Base-by-base conservation (phyloP, 2,113 vertebrate species). In the Montifringilla adamsi region DNA sequence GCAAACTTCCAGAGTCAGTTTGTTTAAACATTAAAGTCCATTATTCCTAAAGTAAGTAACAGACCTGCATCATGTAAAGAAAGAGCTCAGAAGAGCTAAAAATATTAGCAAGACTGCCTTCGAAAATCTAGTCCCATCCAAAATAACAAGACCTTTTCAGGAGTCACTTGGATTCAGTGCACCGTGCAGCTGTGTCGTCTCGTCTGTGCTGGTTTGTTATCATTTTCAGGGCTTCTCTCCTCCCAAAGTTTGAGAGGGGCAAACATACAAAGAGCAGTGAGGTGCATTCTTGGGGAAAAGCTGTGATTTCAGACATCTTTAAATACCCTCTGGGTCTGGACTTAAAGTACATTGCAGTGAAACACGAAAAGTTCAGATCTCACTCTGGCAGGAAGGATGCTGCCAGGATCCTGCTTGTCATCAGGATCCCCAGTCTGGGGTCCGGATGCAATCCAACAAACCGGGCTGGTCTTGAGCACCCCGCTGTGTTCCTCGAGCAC, bases 401-500 rank as follows among this genome's bases (percentile, higher is more conserved):
- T 80, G 43, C 47, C 47, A 17, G 37, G 16, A 44, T 33, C 56
- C 74, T 22, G 16, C 50, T 67, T 17, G 9, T 58, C 11, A 7
- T 26, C 12, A 4, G 77, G 22, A 41, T 69, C 41, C 46, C 15
- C 35, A 4, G 2, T 20, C 33, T 56, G 58, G n/a, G 33, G 5
- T 47, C 41, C 83, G 80, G 75, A 76, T 76, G 63, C n/a, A 86
- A 10, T 24, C 35, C 62, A 70, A 33, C 21, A 47, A 83, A 21
- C 5, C 0, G 0, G 53, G 17, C 47, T 76, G 60, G 3, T 60
- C n/a, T 79, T 72, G 72, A 67, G 46, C 50, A 62, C 20, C 30
- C 55, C 0, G 0, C n/a, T 64, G 14, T 24, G 37, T 58, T 75
- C 31, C 44, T 72, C 1, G 1, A 39, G 16, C 16, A 43, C 44